Percentiles rank a stretch among this genome's conserved stretches.
These are phyloP conservation scores for Solenopsis invicta DNA, from an alignment of 1,140 invertebrate species.

Conservation along the genomic window DNA sequence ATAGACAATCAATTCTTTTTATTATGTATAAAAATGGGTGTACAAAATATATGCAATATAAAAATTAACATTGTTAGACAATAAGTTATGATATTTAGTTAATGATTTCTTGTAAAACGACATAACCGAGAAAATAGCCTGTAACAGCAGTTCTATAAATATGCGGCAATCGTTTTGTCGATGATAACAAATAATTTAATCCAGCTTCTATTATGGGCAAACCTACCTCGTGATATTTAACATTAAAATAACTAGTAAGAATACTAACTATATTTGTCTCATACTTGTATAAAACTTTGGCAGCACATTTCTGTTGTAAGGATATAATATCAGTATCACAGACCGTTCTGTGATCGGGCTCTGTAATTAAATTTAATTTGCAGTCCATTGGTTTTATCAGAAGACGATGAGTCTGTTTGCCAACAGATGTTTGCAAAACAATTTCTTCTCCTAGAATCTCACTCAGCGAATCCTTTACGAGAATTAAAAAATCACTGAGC, in stretches of 20 bases:
- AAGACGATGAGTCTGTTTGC: slow-evolving; percentile 78
- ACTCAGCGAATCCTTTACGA: slow-evolving; percentile 76
- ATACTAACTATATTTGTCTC: slow-evolving; percentile 73
- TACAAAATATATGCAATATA: slow-evolving; percentile 36
- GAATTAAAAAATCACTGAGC: slow-evolving; percentile 81
- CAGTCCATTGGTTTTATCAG: slow-evolving; percentile 82
- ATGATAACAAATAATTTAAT: slow-evolving; percentile 80
- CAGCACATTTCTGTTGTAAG: slow-evolving; percentile 74
- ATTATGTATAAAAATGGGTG: slow-evolving; percentile 43
- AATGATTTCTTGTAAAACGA: slow-evolving; percentile 15
- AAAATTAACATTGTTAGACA: slow-evolving; percentile 25
- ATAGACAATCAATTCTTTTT: slow-evolving; percentile 32
- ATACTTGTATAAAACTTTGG: slow-evolving; percentile 84
- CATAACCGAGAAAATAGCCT: slow-evolving; percentile 79
- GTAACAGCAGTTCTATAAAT: slow-evolving; percentile 76
- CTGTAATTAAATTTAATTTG: slow-evolving; percentile 80
- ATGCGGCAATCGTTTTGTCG: slow-evolving; percentile 82
- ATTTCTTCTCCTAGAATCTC: slow-evolving; percentile 78
- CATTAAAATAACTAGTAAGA: slow-evolving; percentile 71
- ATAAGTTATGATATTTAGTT: slow-evolving; percentile 22
- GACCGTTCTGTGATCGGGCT: slow-evolving; percentile 59
- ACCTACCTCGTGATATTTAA: slow-evolving; percentile 78
- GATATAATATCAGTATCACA: slow-evolving; percentile 64
- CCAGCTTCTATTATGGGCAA: slow-evolving; percentile 80
- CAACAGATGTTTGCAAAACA: slow-evolving; percentile 78